Evolutionary conservation across 2,113 vertebrate species (phyloP).

Genomic region (Paraplagusia blochii): DNA sequence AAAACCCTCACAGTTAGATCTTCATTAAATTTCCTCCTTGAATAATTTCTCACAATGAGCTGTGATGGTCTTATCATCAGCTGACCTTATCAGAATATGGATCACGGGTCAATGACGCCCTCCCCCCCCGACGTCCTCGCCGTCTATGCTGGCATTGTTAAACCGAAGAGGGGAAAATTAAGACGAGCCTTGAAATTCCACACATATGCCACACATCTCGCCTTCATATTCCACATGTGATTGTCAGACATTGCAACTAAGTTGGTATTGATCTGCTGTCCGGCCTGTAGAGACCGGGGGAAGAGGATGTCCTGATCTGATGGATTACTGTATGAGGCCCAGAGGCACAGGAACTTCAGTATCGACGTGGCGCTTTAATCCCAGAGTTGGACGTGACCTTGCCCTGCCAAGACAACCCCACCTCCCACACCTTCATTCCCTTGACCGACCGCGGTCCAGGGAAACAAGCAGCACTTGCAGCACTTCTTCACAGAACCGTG

Average conservation of each 20-base stretch:
- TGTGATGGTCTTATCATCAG: slow-evolving; percentile 29
- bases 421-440: slow-evolving; percentile 3
- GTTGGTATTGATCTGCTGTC: slow-evolving; percentile 70
- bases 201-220: slow-evolving; percentile 38
- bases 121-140: slow-evolving; percentile 21
- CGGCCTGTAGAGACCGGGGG: slow-evolving; percentile 64
- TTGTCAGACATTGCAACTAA: slow-evolving; percentile 60
- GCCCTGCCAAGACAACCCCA: slow-evolving; percentile 52
- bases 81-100: slow-evolving; percentile 52
- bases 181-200: slow-evolving; percentile 25
- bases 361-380: slow-evolving; percentile 78
- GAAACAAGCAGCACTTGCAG: slow-evolving; percentile 33
- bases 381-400: slow-evolving; percentile 76
- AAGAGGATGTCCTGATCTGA: slow-evolving; percentile 77
- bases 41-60: slow-evolving; percentile 38
- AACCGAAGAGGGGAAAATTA: slow-evolving; percentile 41
- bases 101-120: slow-evolving; percentile 35
- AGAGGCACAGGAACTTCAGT: slow-evolving; percentile 73
- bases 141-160: slow-evolving; percentile 1
- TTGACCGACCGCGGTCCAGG: background rate
- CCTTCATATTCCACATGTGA: slow-evolving; percentile 58
- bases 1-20: slow-evolving; percentile 29
- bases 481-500: slow-evolving; percentile 18
- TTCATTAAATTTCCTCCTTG: slow-evolving; percentile 27
- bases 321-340: slow-evolving; percentile 78